Evolutionary conservation across 2,888 invertebrate genomes (phyloP), one percentile per base, ranked within the genome.

Genomic region (Perizoma affinitatum): DNA sequence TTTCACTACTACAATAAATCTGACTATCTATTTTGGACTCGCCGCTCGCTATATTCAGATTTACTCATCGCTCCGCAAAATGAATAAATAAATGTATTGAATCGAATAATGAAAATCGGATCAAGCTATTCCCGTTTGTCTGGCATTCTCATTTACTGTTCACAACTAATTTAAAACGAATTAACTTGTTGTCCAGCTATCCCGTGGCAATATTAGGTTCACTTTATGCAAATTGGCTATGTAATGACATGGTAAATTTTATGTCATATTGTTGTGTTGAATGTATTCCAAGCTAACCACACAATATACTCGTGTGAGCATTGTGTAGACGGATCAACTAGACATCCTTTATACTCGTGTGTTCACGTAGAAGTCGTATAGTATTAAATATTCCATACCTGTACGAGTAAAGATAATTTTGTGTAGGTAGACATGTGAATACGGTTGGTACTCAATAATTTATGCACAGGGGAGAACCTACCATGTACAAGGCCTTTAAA

Each of bases 401-500:
- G 52, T 61, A 45, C 46, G 55, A 43, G 60, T 59, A 22, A 45
- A 59, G 42, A 64, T 65, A 61, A 62, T 63, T 22, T 67, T 62
- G 60, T 63, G 63, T 60, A 60, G 59, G 64, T 63, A 66, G 58
- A 54, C 48, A 62, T 61, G 62, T 62, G 56, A 52, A 64, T 64
- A 67, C 62, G 63, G 54, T 68, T 69, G 66, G 69, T 73, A 74
- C 61, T 67, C 75, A 75, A 80, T 80, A 76, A 80, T 82, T 74
- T 80, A 84, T 79, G 79, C 78, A 68, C 69, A 66, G 69, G 67
- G 73, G 66, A 70, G 70, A 70, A 68, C 63, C 58, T 63, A 68
- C 66, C 71, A 76, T 72, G 74, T 75, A 77, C 76, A 74, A 71
- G 70, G 61, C 72, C 67, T 74, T 78, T 78, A 80, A 71, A 65